Conservation (phyloP, 2,797 vertebrate genomes). For the Valencia hispanica region DNA sequence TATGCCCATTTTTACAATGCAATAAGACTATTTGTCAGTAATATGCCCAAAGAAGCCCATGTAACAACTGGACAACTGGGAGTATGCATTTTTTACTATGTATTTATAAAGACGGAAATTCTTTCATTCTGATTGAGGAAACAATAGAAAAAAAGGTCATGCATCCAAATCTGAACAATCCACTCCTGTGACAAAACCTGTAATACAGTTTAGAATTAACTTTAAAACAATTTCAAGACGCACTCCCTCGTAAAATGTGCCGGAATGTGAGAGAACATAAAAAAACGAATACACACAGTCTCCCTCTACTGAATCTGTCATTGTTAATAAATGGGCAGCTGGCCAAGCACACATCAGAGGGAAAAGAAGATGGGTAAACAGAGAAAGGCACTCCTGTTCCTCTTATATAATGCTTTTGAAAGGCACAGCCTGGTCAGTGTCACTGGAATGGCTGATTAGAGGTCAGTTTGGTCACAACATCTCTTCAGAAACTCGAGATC, state of each 20-base stretch:
- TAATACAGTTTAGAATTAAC: background rate
- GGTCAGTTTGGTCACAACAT: constrained; percentile 20
- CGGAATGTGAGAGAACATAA: too few relatives aligned
- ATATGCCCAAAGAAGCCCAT: background rate
- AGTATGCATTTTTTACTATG: background rate
- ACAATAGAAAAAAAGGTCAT: background rate
- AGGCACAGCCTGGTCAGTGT: constrained; percentile 28
- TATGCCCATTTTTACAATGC: too few relatives aligned
- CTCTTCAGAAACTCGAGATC: constrained; percentile 14
- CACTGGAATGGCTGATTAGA: constrained; percentile 29
- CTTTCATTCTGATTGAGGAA: background rate
- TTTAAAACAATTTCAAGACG: background rate
- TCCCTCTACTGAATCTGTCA: constrained; percentile 35
- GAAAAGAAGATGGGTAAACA: constrained; percentile 23
- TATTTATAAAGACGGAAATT: too few relatives aligned
- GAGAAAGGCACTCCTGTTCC: constrained; percentile 44
- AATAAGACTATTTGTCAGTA: background rate
- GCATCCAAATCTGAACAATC: background rate
- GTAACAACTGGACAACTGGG: background rate
- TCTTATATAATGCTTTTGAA: constrained; percentile 31
- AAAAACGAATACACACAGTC: background rate
- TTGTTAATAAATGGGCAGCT: constrained; percentile 39
- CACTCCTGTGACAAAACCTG: too few relatives aligned
- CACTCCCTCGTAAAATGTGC: background rate
- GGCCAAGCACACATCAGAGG: constrained; percentile 28